Base-by-base conservation (phyloP, 2,888 invertebrate genomes). In the Epirrhoe tristata region DNA sequence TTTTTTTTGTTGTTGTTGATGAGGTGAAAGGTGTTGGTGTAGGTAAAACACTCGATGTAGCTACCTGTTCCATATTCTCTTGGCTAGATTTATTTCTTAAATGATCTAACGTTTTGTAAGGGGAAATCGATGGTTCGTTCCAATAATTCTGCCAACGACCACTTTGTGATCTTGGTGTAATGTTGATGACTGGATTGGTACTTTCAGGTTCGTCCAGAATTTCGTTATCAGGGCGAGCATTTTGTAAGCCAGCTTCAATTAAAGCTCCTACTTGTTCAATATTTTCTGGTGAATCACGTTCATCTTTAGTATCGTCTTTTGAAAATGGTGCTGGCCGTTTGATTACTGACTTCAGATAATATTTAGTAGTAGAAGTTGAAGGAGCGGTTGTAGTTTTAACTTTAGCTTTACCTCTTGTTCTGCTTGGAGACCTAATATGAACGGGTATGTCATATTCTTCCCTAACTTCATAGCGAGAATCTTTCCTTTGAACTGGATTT, bases 71-170 rank as follows among this genome's bases (percentile, higher is more conserved):
- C 34, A 72, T 64, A 59, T 80, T 78, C 36, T 83, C 78, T 39
- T 80, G 74, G 51, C 70, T 75, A 54, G 79, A 80, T 64, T 71
- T 76, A 65, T 81, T 83, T 70, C 93, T 81, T 32, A 94, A 81
- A 70, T 91, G 94, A 70, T 93, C 91, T 32, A 94, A 78, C 39
- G 94, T 92, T 77, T 91, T 93, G 69, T 93, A 95, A 0, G 95
- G 94, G 0, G 94, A 94, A 7, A 94, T 88, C 52, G 88, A 82
- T 16, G 94, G 90, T 71, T 90, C 86, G 48, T 90, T 88, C 76
- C 87, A 90, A 59, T 62, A 69, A 59, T 81, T 75, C 55, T 81
- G 72, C 8, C 76, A 67, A 50, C 71, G 75, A 58, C 73, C 72
- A 58, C 73, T 62, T 55, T 79, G 74, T 67, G 69, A 74, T 51